A percentile compares a stretch with the other conserved stretches of the same genome.
phyloP scores from a whole-genome alignment of 2,888 invertebrate species.

The Lypha dubia region DNA sequence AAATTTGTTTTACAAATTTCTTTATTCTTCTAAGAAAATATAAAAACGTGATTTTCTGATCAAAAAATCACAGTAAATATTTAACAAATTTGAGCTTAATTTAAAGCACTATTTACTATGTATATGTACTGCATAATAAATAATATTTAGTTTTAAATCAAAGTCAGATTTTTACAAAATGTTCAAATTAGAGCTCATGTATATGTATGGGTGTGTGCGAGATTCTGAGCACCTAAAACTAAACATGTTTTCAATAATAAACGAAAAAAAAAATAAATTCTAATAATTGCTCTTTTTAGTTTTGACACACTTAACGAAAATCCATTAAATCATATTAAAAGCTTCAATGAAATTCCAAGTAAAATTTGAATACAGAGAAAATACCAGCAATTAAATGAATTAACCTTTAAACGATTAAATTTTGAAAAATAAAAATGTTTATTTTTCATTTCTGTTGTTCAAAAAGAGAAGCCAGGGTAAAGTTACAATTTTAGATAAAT shows the following conservation, averaged over 20 bases:
- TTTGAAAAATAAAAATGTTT: not conserved
- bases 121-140: slow-evolving; percentile 2
- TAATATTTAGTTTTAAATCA: not conserved
- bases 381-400: slow-evolving; percentile 9
- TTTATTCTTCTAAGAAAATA: not conserved
- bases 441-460: not conserved
- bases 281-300: slow-evolving; percentile 56
- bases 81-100: slow-evolving; percentile 1
- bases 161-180: not conserved
- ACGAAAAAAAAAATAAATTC: slow-evolving; percentile 29
- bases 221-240: not conserved
- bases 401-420: slow-evolving; percentile 19
- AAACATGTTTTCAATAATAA: slow-evolving; percentile 42
- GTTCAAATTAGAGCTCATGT: not conserved
- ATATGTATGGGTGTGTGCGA: no score
- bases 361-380: not conserved
- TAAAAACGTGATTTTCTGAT: slow-evolving; percentile 34
- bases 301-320: slow-evolving; percentile 61
- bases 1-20: slow-evolving; percentile 8
- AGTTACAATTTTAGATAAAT: not conserved
- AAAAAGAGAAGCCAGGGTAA: not conserved
- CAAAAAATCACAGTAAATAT: not conserved
- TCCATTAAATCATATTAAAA: slow-evolving; percentile 42
- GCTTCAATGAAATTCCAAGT: slow-evolving; percentile 10
- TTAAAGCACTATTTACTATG: not conserved